Conservation (phyloP, 2,113 vertebrate genomes). For the Reinhardtius hippoglossoides region DNA sequence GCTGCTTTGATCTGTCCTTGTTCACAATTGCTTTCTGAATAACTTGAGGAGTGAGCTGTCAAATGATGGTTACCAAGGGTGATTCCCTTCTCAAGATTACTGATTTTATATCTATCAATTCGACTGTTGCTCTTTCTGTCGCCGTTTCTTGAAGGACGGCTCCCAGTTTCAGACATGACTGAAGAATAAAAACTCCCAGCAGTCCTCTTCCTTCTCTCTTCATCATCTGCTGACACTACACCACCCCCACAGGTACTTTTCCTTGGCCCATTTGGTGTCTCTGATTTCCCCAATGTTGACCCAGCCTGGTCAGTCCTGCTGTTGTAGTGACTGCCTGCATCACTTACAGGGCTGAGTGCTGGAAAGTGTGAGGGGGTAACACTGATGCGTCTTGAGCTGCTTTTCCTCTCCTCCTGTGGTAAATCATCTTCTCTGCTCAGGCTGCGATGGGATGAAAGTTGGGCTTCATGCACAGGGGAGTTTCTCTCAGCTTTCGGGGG, state of each 20-base stretch:
- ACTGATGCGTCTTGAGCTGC: conserved; percentile 20
- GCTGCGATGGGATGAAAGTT: conserved; percentile 16
- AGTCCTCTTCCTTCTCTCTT: background rate
- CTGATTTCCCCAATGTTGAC: background rate
- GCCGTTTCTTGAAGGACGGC: background rate
- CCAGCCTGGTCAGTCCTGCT: background rate
- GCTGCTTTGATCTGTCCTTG: background rate
- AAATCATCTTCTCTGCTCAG: conserved; percentile 19
- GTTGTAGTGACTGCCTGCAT: conserved; percentile 14
- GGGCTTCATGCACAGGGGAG: background rate
- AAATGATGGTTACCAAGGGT: background rate
- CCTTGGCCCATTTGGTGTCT: background rate
- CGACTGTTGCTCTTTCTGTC: background rate
- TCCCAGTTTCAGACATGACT: conserved; percentile 2
- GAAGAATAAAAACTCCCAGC: conserved; percentile 8
- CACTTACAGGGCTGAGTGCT: conserved; percentile 2
- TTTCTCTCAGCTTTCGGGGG: background rate
- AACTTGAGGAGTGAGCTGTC: background rate
- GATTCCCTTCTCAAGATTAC: background rate
- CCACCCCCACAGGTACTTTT: background rate
- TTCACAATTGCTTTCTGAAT: background rate
- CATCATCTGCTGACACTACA: conserved; percentile 5
- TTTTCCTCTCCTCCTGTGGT: conserved; percentile 16
- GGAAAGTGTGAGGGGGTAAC: background rate
- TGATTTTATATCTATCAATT: background rate